Evolutionary conservation across 2,888 invertebrate species (phyloP).

Genomic region (Apamea sordens): DNA sequence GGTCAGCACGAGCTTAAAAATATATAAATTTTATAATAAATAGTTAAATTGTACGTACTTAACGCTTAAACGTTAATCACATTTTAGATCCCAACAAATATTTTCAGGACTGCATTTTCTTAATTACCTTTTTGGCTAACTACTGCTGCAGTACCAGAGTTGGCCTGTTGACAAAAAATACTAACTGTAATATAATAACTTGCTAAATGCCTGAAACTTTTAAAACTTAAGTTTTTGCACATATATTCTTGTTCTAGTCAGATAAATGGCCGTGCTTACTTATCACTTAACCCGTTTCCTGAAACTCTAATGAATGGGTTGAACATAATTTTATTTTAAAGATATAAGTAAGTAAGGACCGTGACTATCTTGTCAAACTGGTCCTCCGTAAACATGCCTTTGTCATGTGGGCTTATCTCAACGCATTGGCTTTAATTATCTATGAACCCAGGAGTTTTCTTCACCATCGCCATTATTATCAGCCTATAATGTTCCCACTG

Average conservation of each 20-base stretch:
- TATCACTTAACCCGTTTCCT: conserved; percentile 7
- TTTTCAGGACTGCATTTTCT: conserved; percentile 30
- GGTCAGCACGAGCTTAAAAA: accelerated
- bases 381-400: not conserved
- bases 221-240: conserved; percentile 18
- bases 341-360: no score
- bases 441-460: not conserved
- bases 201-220: conserved; percentile 33
- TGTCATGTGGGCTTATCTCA: not conserved
- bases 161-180: conserved; percentile 54
- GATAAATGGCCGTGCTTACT: conserved; percentile 30
- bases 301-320: not conserved
- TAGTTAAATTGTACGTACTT: not conserved
- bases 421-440: not conserved
- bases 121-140: conserved; percentile 60
- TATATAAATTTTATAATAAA: no score
- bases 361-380: no score
- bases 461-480: no score
- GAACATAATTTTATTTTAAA: not conserved
- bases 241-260: conserved; percentile 10
- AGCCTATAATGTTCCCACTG: no score
- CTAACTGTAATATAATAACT: conserved; percentile 42
- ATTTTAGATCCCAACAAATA: conserved; percentile 17
- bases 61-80: conserved; percentile 4
- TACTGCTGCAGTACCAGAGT: conserved; percentile 30